These are phyloP conservation scores for Drosophila nikananu DNA, from an alignment of 1,140 invertebrate genomes.

Conservation along the genomic window DNA sequence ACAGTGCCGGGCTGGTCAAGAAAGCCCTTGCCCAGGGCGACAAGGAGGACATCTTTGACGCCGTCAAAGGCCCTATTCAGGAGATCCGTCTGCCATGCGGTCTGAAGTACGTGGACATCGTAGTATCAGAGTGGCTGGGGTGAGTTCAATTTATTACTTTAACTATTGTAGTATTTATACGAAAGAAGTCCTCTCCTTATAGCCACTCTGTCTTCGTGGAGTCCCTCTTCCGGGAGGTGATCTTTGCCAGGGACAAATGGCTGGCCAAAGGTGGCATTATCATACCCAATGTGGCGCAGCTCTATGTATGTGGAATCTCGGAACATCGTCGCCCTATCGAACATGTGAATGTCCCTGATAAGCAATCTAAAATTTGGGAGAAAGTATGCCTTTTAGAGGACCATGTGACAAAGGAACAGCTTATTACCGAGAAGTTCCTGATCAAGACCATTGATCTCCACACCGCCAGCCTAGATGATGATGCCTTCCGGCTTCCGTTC, in stretches of 20 bases:
- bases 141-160: not conserved
- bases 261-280: constrained; percentile 43
- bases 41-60: constrained; percentile 37
- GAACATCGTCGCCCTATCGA: not conserved
- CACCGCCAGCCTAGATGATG: constrained; percentile 7
- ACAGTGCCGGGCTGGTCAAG: constrained; percentile 24
- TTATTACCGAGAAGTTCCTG: constrained; percentile 38
- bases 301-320: constrained; percentile 42
- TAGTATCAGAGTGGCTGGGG: constrained; percentile 68
- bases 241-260: constrained; percentile 58
- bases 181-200: not conserved
- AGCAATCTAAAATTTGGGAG: not conserved
- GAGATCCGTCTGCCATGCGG: constrained; percentile 39
- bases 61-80: constrained; percentile 28
- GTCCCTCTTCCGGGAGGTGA: constrained; percentile 44
- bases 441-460: constrained; percentile 24
- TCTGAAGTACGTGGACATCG: constrained; percentile 54
- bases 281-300: constrained; percentile 45
- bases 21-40: constrained; percentile 19
- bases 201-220: constrained; percentile 55
- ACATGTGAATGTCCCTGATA: not conserved
- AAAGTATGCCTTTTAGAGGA: constrained; percentile 28
- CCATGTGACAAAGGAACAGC: constrained; percentile 18
- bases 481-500: constrained; percentile 10
- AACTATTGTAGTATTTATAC: not conserved